Percentiles rank a stretch among this genome's conserved stretches.
Evolutionary conservation across 2,797 vertebrate genomes (phyloP).

Genomic region (Pangasius sanitwongsei): DNA sequence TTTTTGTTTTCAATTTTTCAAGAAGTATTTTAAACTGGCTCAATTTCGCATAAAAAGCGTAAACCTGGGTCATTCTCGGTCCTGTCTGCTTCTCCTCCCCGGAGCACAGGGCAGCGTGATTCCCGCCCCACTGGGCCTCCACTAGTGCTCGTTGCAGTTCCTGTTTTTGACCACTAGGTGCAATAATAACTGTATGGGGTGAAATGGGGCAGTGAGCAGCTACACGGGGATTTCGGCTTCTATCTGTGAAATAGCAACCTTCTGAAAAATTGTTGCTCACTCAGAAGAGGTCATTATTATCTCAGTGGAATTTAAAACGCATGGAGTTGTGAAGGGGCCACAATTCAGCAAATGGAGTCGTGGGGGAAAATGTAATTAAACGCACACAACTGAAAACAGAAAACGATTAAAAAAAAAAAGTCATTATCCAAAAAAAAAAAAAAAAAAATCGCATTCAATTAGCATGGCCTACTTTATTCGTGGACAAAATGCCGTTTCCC

Average conservation of each 20-base stretch:
- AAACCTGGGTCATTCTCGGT: too few species aligned
- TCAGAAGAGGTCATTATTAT: neutral
- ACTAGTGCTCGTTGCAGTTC: neutral
- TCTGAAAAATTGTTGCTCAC: neutral
- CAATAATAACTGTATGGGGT: neutral
- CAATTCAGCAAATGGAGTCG: neutral
- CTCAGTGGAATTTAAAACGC: too few species aligned
- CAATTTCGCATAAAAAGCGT: too few species aligned
- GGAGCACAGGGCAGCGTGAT: neutral
- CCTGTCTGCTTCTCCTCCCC: neutral
- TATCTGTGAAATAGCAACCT: neutral
- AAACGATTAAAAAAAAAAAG: neutral
- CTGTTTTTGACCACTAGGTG: neutral
- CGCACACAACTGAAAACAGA: neutral
- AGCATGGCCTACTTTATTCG: constrained; percentile 41
- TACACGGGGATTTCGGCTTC: neutral
- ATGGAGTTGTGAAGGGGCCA: neutral
- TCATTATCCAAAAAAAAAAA: neutral
- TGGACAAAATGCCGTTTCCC: constrained; percentile 43
- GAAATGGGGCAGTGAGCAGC: neutral
- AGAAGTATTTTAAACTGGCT: too few species aligned
- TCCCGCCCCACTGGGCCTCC: neutral
- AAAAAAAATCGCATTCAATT: constrained; percentile 37
- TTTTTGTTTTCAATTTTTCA: too few species aligned
- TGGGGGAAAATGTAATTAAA: neutral